Evolutionary conservation across 2,113 vertebrate species (phyloP), one percentile per base, ranked within the genome.

Genomic region (Tympanuchus pallidicinctus): DNA sequence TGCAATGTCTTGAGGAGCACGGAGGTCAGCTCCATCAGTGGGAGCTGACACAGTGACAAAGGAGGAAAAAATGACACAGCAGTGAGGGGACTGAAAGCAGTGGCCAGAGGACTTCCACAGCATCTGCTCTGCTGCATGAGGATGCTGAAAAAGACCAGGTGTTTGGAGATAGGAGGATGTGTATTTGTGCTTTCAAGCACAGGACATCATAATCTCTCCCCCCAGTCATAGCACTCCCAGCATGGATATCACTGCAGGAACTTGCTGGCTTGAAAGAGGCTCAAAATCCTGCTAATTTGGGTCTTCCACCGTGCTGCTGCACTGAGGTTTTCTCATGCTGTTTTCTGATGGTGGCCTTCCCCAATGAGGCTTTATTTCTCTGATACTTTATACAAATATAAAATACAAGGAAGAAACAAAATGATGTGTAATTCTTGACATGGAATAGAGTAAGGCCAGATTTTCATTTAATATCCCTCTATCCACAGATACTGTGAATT

Each of bases 391-490:
- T 48, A 94, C 69, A 90, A 94, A 94, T 59, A 89, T 24, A 83
- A 69, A 80, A 87, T 16, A 61, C 3, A 5, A 63, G 61, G 48
- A 87, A 89, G 82, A 85, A 95, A 69, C 88, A 88, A 96, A 89
- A 94, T 64, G 73, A 88, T 28, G 69, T 47, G 10, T 69, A 90
- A 76, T 93, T 95, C 80, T 92, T 89, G 78, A 96, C 77, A 83
- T 42, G 61, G 93, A 93, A 74, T 86, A 95, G 79, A 93, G 86
- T 45, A 84, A 86, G 38, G 60, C 63, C 85, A 77, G 90, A 70
- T 96, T 94, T 92, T 95, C 70, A 76, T 96, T 97, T 95, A 60
- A 96, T 95, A 89, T 92, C 72, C 67, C 61, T 95, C 88, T 96
- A 50, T 79, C 75, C 82, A 86, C 80, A 82, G 94, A 95, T 88